Percentiles rank a stretch among this genome's conserved stretches.
phyloP scores from a whole-genome alignment of 2,797 vertebrate genomes.

The Pachyuromys duprasi region DNA sequence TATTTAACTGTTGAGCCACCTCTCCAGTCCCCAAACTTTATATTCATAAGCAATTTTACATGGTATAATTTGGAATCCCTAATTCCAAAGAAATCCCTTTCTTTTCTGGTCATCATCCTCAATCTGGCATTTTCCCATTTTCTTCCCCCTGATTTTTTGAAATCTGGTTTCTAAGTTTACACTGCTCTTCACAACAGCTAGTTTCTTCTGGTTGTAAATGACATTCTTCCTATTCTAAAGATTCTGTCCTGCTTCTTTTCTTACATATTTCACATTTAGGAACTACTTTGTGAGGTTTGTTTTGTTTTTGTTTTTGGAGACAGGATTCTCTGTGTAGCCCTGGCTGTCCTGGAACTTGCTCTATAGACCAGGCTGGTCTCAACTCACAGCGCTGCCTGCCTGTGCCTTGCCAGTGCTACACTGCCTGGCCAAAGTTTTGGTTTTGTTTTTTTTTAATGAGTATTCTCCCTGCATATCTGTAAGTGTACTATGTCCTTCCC shows the following conservation, averaged over 20 bases:
- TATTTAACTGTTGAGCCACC: neutral
- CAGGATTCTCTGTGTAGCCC: neutral
- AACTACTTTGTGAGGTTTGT: neutral
- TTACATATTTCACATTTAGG: neutral
- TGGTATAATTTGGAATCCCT: neutral
- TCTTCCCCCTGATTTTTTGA: neutral
- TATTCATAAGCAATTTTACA: neutral
- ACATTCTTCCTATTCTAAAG: neutral
- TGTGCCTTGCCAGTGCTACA: neutral
- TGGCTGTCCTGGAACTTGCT: neutral
- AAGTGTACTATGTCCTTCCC: neutral
- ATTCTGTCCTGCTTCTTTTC: neutral
- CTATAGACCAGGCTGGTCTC: neutral
- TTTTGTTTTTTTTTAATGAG: neutral
- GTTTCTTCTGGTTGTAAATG: conserved; percentile 2
- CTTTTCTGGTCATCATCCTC: neutral
- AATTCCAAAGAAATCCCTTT: neutral
- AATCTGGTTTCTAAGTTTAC: neutral
- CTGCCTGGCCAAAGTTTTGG: neutral
- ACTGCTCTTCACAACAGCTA: neutral
- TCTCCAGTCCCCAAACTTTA: neutral
- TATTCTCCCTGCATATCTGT: neutral
- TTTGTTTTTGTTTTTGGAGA: neutral
- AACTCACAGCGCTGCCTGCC: neutral
- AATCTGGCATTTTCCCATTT: neutral